Base-by-base conservation (phyloP, 2,888 invertebrate species). In the Scaptomyza caliginosa region DNA sequence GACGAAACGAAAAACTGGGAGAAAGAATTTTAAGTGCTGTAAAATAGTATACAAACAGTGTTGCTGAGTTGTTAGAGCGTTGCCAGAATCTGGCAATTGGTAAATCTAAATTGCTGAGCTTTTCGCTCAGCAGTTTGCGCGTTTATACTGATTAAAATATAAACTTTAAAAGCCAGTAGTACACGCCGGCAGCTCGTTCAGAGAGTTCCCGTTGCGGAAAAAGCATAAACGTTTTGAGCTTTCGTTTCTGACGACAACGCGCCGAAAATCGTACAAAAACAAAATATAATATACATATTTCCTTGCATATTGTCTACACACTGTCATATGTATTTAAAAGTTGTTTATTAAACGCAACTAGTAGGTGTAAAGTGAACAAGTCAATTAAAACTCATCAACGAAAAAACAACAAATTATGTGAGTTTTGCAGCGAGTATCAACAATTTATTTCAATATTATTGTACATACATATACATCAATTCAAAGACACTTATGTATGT, bases 361-460 rank as follows among this genome's bases (percentile, higher is more conserved):
- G 55, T 76, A 69, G 36, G 63, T 58, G 52, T 57, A 64, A 69
- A 82, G 77, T 51, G 59, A 77, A 59, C 46, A 26, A 74, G 86
- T 80, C 83, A 85, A 85, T 80, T 79, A 59, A 30, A 40, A 39
- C 13, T 34, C 39, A 45, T 40, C 36, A 48, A 13, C 39, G 38
- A 52, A 50, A 52, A 13, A 36, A 49, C 39, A 59, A 21, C 34
- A 23, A 55, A 60, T 60, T 39, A 66, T 48, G 86, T 80, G 74
- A 80, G 80, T 79, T 56, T 49, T n/a, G 11, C 16, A 38, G 45
- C 17, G 42, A 19, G 13, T 58, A 52, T 46, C 43, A 13, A 68
- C 19, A 67, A 73, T 66, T 79, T 67, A 60, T 76, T 79, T 80
- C 80, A 77, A 80, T 62, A 72, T 13, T 42, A 30, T 54, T 24